Evolutionary conservation across 2,888 invertebrate species (phyloP), one percentile per base, ranked within the genome.

Genomic region (Sinopyrophorus schimmeli): DNA sequence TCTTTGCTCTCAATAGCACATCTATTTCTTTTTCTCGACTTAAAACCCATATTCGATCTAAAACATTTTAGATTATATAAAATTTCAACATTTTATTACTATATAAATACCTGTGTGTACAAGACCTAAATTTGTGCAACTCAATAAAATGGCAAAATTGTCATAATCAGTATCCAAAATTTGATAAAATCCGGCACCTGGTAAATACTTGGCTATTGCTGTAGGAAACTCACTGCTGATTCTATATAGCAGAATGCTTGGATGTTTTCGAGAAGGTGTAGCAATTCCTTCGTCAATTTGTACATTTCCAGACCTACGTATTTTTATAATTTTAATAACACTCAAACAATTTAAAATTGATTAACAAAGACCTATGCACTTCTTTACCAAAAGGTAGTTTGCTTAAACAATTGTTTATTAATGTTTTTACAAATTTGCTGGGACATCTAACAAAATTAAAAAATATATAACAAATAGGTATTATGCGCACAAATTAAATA

Each of bases 11-110:
- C 37, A 80, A 74, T 31, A 74, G 69, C n/a, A 81, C 85, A 21
- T 79, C 75, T 47, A 88, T 79, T 68, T 87, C 85, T 41, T 80
- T 79, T 54, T 76, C 69, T 15, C 87, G 77, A 1, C 84, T 85
- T 63, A 87, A 74, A 44, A 87, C 76, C 87, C 87, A 88, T 54
- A 87, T 80, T 63, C 83, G 80, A 76, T 87, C 87, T 79, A 77
- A 53, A 74, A 72, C 24, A 21, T 23, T 5, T 5, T 2, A n/a
- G 5, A 23, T 39, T 37, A 23, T 9, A 30, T 1, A 30, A 4
- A 11, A 34, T 24, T 15, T 3, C 3, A 27, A 27, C 4, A 9
- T 12, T 7, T 18, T n/a, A n/a, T n/a, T n/a, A n/a, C n/a, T n/a
- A n/a, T n/a, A n/a, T n/a, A n/a, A n/a, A n/a, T 65, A 83, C 84